Conservation (phyloP, 1,140 invertebrate species). For the Lerema accius region DNA sequence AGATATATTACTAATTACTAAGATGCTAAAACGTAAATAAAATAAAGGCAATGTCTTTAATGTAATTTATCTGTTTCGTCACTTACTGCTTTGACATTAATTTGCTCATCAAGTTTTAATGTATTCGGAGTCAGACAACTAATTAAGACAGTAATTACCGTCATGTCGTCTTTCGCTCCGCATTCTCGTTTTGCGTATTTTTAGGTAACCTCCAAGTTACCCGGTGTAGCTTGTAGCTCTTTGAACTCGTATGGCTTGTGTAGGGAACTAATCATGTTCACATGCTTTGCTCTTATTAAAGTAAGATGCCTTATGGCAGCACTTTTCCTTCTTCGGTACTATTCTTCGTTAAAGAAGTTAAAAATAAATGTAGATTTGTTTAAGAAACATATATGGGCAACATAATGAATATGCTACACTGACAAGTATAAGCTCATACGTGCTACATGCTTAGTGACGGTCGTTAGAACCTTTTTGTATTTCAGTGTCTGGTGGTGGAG, state of each 20-base stretch:
- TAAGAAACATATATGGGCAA: too few species aligned
- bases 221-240: not conserved
- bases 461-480: not conserved
- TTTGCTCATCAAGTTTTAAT: slow-evolving; percentile 9
- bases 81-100: slow-evolving; percentile 10
- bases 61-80: not conserved
- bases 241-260: too few species aligned
- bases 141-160: slow-evolving; percentile 9
- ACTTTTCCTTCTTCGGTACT: too few species aligned
- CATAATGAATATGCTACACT: too few species aligned
- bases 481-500: not conserved
- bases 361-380: too few species aligned
- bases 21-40: not conserved
- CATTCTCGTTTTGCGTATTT: not conserved
- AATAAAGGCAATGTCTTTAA: not conserved
- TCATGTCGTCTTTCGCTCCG: not conserved
- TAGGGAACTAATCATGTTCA: too few species aligned
- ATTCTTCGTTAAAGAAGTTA: too few species aligned
- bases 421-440: too few species aligned
- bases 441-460: not conserved
- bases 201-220: not conserved
- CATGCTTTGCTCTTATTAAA: too few species aligned
- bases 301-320: too few species aligned
- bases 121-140: slow-evolving; percentile 14
- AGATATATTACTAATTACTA: not conserved